These are phyloP conservation scores for Choristoneura fumiferana DNA, from an alignment of 1,140 invertebrate species.

Conservation along the genomic window DNA sequence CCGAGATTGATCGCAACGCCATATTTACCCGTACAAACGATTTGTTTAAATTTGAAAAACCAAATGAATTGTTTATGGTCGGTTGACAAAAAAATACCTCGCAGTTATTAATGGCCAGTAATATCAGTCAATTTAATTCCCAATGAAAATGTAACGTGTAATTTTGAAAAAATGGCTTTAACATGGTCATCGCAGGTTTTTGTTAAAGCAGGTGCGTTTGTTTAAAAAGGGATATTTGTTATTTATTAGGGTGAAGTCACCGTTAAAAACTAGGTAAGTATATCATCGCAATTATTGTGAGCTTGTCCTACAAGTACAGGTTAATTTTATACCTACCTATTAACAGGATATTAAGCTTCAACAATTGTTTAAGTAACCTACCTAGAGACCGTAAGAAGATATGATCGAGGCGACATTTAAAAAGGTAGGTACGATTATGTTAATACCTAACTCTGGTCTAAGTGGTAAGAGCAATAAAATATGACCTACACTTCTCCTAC, in stretches of 20 bases:
- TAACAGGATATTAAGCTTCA: slow-evolving; percentile 26
- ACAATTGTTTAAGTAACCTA: slow-evolving; percentile 33
- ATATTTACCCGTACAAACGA: slow-evolving; percentile 7
- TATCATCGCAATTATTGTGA: slow-evolving; percentile 55
- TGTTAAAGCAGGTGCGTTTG: slow-evolving; percentile 58
- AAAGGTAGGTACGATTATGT: neutral
- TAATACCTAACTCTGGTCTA: neutral
- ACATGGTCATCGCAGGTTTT: slow-evolving; percentile 56
- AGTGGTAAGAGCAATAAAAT: slow-evolving; percentile 8
- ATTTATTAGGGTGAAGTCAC: slow-evolving; percentile 45
- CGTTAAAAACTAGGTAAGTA: slow-evolving; percentile 55
- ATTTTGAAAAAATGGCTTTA: slow-evolving; percentile 45
- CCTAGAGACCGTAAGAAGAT: slow-evolving; percentile 6
- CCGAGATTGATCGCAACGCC: slow-evolving; percentile 11
- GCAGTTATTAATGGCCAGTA: slow-evolving; percentile 7
- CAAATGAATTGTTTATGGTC: slow-evolving; percentile 7
- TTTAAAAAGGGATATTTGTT: slow-evolving; percentile 43
- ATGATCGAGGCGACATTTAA: neutral
- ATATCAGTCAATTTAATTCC: slow-evolving; percentile 8
- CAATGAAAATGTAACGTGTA: slow-evolving; percentile 23
- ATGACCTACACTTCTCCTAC: slow-evolving; percentile 1
- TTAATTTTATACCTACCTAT: slow-evolving; percentile 47
- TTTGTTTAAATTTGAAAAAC: slow-evolving; percentile 24
- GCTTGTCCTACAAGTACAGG: no score
- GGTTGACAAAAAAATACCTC: slow-evolving; percentile 12